phyloP scores from a whole-genome alignment of 2,888 invertebrate species.

The Lycophotia porphyrea region DNA sequence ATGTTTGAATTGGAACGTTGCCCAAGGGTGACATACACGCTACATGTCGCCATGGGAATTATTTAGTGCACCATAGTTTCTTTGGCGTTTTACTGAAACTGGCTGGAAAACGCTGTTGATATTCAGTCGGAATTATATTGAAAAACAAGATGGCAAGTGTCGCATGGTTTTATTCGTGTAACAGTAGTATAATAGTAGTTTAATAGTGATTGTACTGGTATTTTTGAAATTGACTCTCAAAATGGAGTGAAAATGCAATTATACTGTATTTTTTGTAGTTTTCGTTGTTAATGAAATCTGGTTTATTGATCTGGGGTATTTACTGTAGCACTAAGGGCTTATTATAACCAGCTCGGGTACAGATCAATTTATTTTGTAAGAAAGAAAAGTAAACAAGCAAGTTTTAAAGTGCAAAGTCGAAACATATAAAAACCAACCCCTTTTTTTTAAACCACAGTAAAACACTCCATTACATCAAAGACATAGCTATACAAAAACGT shows the following conservation, averaged over 20 bases:
- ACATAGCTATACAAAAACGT: neutral
- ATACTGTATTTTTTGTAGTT: neutral
- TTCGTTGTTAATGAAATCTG: conserved; percentile 12
- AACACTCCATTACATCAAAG: conserved; percentile 2
- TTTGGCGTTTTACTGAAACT: neutral
- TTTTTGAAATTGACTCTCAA: neutral
- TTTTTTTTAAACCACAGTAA: neutral
- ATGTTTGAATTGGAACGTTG: conserved; percentile 38
- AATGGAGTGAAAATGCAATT: conserved; percentile 25
- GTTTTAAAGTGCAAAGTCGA: neutral
- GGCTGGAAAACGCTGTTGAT: neutral
- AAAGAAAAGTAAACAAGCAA: neutral
- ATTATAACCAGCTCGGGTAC: neutral
- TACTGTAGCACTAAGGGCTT: too few species aligned
- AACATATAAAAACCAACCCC: too few species aligned
- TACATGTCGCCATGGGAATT: neutral
- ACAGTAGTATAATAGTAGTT: too few species aligned
- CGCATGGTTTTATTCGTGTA: too few species aligned
- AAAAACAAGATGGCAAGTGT: neutral
- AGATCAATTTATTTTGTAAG: neutral
- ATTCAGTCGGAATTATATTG: neutral
- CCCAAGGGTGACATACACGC: neutral
- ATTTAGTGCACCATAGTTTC: neutral
- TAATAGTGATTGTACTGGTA: too few species aligned
- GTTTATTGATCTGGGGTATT: conserved; percentile 5